These are phyloP conservation scores for Phengaris arion DNA, from an alignment of 2,888 invertebrate species.

Conservation along the genomic window DNA sequence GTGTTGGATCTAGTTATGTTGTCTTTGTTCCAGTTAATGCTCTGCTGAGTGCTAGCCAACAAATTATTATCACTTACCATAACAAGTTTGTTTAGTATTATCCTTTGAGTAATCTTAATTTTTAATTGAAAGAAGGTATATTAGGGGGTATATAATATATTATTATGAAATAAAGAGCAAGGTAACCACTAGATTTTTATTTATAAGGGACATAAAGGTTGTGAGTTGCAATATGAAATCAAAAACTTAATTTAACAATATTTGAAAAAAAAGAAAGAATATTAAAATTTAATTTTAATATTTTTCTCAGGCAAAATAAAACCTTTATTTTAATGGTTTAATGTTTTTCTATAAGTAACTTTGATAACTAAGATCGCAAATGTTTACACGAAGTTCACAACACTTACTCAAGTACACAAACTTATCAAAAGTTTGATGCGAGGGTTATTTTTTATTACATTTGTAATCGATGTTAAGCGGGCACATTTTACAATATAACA, in stretches of 20 bases:
- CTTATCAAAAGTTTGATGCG: background rate
- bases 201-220: no score
- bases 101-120: background rate
- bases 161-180: no score
- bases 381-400: background rate
- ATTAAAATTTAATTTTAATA: background rate
- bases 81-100: background rate
- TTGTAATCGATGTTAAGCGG: background rate
- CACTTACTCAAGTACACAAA: slow-evolving; percentile 7
- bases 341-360: background rate
- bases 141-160: no score
- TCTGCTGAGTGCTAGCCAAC: background rate
- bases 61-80: background rate
- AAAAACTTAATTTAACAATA: no score
- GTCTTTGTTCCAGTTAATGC: slow-evolving; percentile 9
- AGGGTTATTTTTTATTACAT: background rate
- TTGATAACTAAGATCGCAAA: background rate
- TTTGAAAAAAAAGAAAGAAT: no score
- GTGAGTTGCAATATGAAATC: no score
- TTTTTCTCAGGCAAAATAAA: background rate
- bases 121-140: no score
- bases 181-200: no score
- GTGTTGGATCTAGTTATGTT: background rate
- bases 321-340: no score
- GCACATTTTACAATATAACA: background rate